phyloP scores from a whole-genome alignment of 2,888 invertebrate species.

The Cephus spinipes region DNA sequence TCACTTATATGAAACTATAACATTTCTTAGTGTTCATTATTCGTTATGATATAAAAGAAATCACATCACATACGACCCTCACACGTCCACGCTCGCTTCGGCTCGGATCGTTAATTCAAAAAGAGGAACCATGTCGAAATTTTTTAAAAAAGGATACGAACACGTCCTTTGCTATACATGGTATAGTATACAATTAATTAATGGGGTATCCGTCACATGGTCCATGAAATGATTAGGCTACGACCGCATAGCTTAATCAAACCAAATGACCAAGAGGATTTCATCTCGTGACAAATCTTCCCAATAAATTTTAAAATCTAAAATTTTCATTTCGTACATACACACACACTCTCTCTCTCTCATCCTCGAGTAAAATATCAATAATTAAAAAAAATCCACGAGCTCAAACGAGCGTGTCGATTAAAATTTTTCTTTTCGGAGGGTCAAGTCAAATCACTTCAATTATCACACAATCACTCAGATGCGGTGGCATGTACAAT shows the following conservation, averaged over 20 bases:
- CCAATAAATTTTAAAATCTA: no score
- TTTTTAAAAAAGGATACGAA: slow-evolving; percentile 1
- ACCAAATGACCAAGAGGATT: slow-evolving; percentile 47
- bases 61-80: slow-evolving; percentile 66
- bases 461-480: slow-evolving; percentile 63
- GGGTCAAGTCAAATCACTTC: slow-evolving; percentile 63
- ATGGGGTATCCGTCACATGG: slow-evolving; percentile 8
- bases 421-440: slow-evolving; percentile 31
- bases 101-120: slow-evolving; percentile 27
- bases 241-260: slow-evolving; percentile 61
- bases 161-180: slow-evolving; percentile 1
- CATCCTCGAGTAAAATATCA: not conserved
- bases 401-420: not conserved
- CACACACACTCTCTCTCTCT: not conserved
- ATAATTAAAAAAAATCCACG: not conserved
- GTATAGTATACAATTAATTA: slow-evolving; percentile 8
- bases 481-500: slow-evolving; percentile 58
- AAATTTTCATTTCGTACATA: no score
- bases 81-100: slow-evolving; percentile 19
- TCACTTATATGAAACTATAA: slow-evolving; percentile 67
- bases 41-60: slow-evolving; percentile 66
- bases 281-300: not conserved
- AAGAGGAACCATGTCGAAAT: slow-evolving; percentile 2
- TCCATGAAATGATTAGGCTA: slow-evolving; percentile 56
- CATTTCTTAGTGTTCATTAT: slow-evolving; percentile 66